Percentiles rank a stretch among this genome's conserved stretches.
Conservation (phyloP, 2,797 vertebrate genomes). For the Pangasius larnaudii region DNA sequence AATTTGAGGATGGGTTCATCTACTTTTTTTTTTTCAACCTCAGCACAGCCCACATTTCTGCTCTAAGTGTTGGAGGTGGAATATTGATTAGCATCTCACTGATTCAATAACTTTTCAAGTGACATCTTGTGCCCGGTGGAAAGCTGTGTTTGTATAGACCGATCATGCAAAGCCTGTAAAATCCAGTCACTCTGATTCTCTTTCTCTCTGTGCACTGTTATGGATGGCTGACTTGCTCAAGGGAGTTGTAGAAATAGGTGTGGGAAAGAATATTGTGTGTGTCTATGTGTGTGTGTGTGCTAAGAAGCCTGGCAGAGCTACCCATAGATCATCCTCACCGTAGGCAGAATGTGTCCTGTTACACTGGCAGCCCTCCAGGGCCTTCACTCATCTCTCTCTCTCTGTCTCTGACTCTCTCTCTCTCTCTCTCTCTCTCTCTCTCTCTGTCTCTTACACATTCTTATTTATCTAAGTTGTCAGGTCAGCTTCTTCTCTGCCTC, state of each 20-base stretch:
- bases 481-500: slow-evolving; percentile 49
- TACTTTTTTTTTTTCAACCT: background rate
- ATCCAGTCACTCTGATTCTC: slow-evolving; percentile 8
- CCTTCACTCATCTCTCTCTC: slow-evolving; percentile 31
- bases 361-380: slow-evolving; percentile 49
- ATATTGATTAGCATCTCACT: slow-evolving; percentile 22
- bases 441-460: background rate
- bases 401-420: background rate
- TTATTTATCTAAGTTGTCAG: slow-evolving; percentile 46
- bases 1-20: background rate
- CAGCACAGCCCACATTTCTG: background rate
- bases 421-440: background rate
- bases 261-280: slow-evolving; percentile 34
- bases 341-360: slow-evolving; percentile 49
- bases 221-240: slow-evolving; percentile 41
- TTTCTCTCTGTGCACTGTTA: slow-evolving; percentile 17
- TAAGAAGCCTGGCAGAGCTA: slow-evolving; percentile 44
- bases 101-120: slow-evolving; percentile 22
- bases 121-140: slow-evolving; percentile 18
- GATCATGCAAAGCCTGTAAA: slow-evolving; percentile 23
- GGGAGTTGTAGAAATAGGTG: slow-evolving; percentile 38
- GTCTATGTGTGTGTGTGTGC: slow-evolving; percentile 16
- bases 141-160: background rate
- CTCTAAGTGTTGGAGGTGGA: background rate
- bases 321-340: slow-evolving; percentile 48